Percentiles rank a stretch among this genome's conserved stretches.
These are phyloP conservation scores for Chlorospingus semifuscus DNA, from an alignment of 2,797 vertebrate species.

Conservation along the genomic window DNA sequence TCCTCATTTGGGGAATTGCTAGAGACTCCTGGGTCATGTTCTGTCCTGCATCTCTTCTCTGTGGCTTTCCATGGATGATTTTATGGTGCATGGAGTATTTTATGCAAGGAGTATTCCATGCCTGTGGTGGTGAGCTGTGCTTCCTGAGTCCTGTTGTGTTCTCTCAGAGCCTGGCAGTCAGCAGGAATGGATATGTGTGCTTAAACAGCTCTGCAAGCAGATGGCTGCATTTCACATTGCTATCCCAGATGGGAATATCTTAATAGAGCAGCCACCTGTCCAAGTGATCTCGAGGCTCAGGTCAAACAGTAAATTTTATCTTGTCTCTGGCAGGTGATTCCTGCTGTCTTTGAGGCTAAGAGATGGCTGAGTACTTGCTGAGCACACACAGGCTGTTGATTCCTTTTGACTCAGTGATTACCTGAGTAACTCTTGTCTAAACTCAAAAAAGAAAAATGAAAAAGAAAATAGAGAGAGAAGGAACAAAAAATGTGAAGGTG, in stretches of 20 bases:
- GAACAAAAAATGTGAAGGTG: background rate
- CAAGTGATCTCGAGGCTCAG: constrained; percentile 43
- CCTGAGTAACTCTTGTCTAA: background rate
- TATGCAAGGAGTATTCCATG: background rate
- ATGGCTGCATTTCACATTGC: constrained; percentile 40
- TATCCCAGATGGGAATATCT: constrained; percentile 52
- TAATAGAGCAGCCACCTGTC: constrained; percentile 59
- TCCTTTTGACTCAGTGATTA: background rate
- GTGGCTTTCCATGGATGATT: background rate
- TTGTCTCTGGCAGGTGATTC: constrained; percentile 11
- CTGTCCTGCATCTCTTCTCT: background rate
- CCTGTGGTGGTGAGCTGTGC: background rate
- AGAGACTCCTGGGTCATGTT: background rate
- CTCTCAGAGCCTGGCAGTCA: background rate
- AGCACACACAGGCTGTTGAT: background rate
- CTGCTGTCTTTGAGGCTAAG: background rate
- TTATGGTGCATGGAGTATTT: background rate
- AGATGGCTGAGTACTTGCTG: background rate
- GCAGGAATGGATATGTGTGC: background rate
- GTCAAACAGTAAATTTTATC: constrained; percentile 46
- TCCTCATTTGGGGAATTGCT: background rate
- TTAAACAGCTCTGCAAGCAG: constrained; percentile 48
- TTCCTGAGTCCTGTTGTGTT: background rate
- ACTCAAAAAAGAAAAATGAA: background rate
- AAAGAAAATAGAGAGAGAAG: background rate